Conservation (phyloP, 2,113 vertebrate species). For the Gavialis gangeticus region DNA sequence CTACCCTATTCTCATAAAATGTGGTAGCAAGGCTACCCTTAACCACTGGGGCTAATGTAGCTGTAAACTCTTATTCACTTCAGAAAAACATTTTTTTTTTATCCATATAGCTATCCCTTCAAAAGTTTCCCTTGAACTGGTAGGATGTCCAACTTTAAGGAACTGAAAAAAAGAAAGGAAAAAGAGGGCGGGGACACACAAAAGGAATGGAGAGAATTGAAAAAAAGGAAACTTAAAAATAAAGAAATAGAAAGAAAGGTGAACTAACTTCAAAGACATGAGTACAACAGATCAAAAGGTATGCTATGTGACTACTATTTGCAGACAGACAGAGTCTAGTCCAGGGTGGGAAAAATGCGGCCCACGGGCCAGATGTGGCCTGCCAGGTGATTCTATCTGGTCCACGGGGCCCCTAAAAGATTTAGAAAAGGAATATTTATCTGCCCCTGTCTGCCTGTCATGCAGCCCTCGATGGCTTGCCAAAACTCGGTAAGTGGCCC, state of each 20-base stretch:
- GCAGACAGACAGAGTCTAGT: neutral
- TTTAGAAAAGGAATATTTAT: too few species aligned
- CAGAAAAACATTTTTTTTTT: neutral
- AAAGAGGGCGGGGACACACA: neutral
- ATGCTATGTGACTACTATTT: conserved; percentile 14
- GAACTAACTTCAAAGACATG: conserved; percentile 3
- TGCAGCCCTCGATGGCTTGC: too few species aligned
- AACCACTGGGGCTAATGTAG: neutral
- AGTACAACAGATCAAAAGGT: neutral
- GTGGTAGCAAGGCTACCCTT: conserved; percentile 11
- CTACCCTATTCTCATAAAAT: neutral
- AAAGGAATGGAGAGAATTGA: neutral
- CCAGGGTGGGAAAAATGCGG: too few species aligned
- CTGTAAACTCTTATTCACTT: conserved; percentile 42
- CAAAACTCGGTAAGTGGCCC: too few species aligned
- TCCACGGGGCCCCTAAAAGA: too few species aligned
- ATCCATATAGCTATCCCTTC: conserved; percentile 10
- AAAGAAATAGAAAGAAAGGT: neutral
- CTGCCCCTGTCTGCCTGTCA: too few species aligned
- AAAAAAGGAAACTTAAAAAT: conserved; percentile 13
- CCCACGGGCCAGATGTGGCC: too few species aligned
- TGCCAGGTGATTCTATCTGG: too few species aligned
- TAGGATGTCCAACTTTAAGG: neutral
- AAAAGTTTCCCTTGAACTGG: conserved; percentile 45
- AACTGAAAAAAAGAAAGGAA: conserved; percentile 1